A percentile compares a stretch with the other conserved stretches of the same genome.
phyloP scores from a whole-genome alignment of 2,113 vertebrate genomes.

The Dicaeum eximium region DNA sequence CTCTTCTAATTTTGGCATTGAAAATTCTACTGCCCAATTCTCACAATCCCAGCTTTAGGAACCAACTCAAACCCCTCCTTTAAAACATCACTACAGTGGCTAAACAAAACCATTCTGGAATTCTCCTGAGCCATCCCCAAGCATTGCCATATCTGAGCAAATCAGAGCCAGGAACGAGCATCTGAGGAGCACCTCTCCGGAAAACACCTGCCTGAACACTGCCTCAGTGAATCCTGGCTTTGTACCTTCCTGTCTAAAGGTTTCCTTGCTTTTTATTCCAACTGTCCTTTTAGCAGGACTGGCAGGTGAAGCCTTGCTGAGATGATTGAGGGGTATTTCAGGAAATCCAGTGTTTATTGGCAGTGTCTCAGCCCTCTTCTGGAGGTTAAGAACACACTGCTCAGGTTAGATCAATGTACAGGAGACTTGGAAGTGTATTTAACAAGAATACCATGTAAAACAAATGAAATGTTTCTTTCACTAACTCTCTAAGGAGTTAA shows the following conservation, averaged over 20 bases:
- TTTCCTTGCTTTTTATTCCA: not conserved
- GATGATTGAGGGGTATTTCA: not conserved
- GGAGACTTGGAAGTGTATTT: conserved; percentile 22
- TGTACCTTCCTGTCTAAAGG: not conserved
- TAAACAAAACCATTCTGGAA: not conserved
- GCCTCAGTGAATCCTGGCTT: not conserved
- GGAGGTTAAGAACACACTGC: not conserved
- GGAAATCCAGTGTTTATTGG: not conserved
- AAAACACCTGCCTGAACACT: not conserved
- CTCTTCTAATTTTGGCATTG: not conserved
- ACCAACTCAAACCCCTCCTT: not conserved
- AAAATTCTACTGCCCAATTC: not conserved
- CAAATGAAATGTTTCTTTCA: conserved; percentile 25
- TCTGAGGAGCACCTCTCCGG: not conserved
- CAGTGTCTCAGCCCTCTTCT: not conserved
- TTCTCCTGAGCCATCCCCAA: not conserved
- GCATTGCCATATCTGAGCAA: not conserved
- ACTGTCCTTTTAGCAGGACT: not conserved
- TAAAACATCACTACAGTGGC: not conserved
- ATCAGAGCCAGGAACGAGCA: not conserved
- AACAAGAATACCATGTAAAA: conserved; percentile 43
- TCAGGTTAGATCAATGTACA: not conserved
- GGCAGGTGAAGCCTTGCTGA: not conserved
- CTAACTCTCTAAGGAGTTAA: not conserved
- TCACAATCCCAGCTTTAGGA: not conserved